Evolutionary conservation across 2,113 vertebrate genomes (phyloP), one percentile per base, ranked within the genome.

Genomic region (Tympanuchus pallidicinctus): DNA sequence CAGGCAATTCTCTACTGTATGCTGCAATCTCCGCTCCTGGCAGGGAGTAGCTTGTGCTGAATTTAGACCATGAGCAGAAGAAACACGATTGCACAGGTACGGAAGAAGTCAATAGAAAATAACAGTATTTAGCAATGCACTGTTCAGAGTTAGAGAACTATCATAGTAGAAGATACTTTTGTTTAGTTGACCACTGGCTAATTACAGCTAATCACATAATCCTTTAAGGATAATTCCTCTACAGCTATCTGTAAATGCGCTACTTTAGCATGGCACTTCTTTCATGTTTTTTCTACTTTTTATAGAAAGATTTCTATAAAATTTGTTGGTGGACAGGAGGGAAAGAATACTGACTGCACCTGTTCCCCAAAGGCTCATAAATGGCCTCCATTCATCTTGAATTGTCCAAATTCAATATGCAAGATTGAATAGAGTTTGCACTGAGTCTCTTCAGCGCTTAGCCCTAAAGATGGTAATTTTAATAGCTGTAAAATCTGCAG

Each of bases 391-490:
- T 50, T 13, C 42, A 5, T 77, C 30, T 38, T 67, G 6, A 13
- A 81, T 83, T 32, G 18, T 75, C 47, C 66, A 67, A 3, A 1
- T 86, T 83, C 32, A 91, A 93, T 65, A 91, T 42, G 47, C 1
- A 3, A 43, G 34, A 84, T n/a, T 79, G 75, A 82, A 72, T 21
- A 75, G 25, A 6, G 0, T 77, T 86, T 77, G 27, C n/a, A n/a
- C 16, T 76, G 21, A 79, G 18, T 63, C 40, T 92, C 69, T 88
- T 87, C 59, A 80, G 85, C 64, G 64, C 22, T 88, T 86, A 92
- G 50, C 36, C 61, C 40, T 88, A 64, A 90, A 87, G 21, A 83
- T 38, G 36, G 6, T 50, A 48, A 86, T 95, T 91, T 90, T 80
- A 88, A 92, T 47, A 88, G 32, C 43, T 4, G 2, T 64, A 89